Evolutionary conservation across 2,113 vertebrate species (phyloP).

Genomic region (Tachysurus fulvidraco): DNA sequence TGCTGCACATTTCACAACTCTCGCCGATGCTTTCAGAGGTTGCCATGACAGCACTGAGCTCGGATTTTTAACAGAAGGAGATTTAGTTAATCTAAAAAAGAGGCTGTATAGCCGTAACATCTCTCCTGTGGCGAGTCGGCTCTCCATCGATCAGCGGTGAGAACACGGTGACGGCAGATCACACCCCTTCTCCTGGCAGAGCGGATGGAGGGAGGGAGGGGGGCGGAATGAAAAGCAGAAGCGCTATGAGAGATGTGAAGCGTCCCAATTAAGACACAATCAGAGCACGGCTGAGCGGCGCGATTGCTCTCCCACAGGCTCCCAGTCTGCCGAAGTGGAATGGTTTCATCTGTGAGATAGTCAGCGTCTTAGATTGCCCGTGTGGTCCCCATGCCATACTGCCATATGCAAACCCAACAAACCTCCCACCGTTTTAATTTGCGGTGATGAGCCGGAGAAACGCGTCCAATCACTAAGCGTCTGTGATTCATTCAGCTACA

Average conservation of each 20-base stretch:
- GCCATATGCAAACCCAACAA: slow-evolving; percentile 29
- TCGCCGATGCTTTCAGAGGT: slow-evolving; percentile 53
- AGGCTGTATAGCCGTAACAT: slow-evolving; percentile 38
- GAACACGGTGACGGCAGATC: slow-evolving; percentile 13
- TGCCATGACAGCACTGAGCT: slow-evolving; percentile 56
- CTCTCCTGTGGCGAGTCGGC: slow-evolving; percentile 34
- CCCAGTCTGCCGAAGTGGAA: slow-evolving; percentile 22
- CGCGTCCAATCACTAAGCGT: neutral
- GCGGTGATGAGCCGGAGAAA: slow-evolving; percentile 8
- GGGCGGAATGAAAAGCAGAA: slow-evolving; percentile 27
- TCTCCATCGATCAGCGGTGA: slow-evolving; percentile 50
- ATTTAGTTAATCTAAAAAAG: slow-evolving; percentile 59
- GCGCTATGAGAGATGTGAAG: slow-evolving; percentile 19
- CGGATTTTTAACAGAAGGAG: slow-evolving; percentile 51
- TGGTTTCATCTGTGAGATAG: slow-evolving; percentile 34
- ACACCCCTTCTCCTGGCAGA: slow-evolving; percentile 15
- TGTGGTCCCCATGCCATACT: slow-evolving; percentile 14
- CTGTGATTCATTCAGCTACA: slow-evolving; percentile 12
- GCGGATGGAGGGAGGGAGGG: too few relatives aligned
- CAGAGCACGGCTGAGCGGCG: slow-evolving; percentile 41
- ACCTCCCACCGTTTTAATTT: slow-evolving; percentile 29
- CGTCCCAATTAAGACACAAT: slow-evolving; percentile 45
- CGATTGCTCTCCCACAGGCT: slow-evolving; percentile 39
- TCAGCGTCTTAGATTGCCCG: slow-evolving; percentile 40
- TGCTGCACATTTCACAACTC: slow-evolving; percentile 55